Percentiles rank a stretch among this genome's conserved stretches.
Evolutionary conservation across 2,888 invertebrate genomes (phyloP).

Genomic region (Thyatira batis): DNA sequence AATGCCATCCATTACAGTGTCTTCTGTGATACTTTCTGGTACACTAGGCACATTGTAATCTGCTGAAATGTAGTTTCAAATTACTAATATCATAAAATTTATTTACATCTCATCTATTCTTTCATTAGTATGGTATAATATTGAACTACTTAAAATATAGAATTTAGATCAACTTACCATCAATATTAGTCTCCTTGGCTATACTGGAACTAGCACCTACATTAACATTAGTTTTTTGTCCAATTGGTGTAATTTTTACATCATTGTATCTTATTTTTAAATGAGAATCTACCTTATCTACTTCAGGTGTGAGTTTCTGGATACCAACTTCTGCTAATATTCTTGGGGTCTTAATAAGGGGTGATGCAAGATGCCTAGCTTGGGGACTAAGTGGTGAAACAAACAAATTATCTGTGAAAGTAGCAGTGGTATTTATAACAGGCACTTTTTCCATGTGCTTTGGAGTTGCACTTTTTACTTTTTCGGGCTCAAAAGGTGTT

Average conservation of each 20-base stretch:
- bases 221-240: constrained; percentile 26
- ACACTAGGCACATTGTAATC: constrained; percentile 62
- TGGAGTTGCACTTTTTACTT: constrained; percentile 20
- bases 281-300: constrained; percentile 16
- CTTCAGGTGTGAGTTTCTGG: constrained; percentile 31
- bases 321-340: constrained; percentile 34
- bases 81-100: constrained; percentile 2
- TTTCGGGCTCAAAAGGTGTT: constrained; percentile 25
- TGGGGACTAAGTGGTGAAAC: constrained; percentile 49
- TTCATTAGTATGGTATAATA: background rate
- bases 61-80: constrained; percentile 23
- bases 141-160: background rate
- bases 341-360: constrained; percentile 28
- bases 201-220: constrained; percentile 6
- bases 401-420: constrained; percentile 38
- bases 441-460: constrained; percentile 37
- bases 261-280: constrained; percentile 27
- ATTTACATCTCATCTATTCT: no score
- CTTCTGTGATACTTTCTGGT: constrained; percentile 56
- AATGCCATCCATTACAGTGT: constrained; percentile 69
- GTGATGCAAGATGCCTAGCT: constrained; percentile 33
- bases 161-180: constrained; percentile 42
- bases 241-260: constrained; percentile 25
- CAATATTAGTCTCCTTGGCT: constrained; percentile 24
- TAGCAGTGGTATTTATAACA: constrained; percentile 39